Conservation (phyloP, 1,140 invertebrate genomes). For the Araneus ventricosus region DNA sequence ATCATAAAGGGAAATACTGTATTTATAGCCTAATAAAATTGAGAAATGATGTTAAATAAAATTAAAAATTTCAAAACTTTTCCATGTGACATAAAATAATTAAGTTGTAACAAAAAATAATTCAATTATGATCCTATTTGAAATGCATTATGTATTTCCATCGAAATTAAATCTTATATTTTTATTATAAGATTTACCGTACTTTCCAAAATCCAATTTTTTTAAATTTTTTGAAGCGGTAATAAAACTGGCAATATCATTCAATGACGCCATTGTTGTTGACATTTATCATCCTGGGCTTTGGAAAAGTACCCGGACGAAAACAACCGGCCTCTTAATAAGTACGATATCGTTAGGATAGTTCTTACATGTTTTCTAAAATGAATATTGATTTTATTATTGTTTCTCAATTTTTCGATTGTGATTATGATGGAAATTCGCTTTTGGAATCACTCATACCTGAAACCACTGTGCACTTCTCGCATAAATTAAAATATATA, state of each 20-base stretch:
- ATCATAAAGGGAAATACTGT: no score
- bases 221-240: neutral
- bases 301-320: slow-evolving; percentile 71
- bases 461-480: neutral
- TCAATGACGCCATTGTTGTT: slow-evolving; percentile 72
- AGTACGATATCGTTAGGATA: slow-evolving; percentile 50
- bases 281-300: slow-evolving; percentile 75
- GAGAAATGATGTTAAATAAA: no score
- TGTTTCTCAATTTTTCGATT: neutral
- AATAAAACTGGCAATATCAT: neutral
- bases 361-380: neutral
- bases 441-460: neutral
- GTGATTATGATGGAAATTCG: neutral
- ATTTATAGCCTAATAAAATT: no score
- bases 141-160: no score
- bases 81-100: no score
- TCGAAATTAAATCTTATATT: no score
- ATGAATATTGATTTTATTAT: neutral
- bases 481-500: neutral
- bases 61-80: no score
- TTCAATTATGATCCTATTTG: no score
- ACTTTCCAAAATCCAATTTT: neutral
- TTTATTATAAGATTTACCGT: no score
- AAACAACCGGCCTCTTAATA: slow-evolving; percentile 74
- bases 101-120: no score